Base-by-base conservation (phyloP, 1,140 invertebrate species). In the Panagrolaimus sp. region DNA sequence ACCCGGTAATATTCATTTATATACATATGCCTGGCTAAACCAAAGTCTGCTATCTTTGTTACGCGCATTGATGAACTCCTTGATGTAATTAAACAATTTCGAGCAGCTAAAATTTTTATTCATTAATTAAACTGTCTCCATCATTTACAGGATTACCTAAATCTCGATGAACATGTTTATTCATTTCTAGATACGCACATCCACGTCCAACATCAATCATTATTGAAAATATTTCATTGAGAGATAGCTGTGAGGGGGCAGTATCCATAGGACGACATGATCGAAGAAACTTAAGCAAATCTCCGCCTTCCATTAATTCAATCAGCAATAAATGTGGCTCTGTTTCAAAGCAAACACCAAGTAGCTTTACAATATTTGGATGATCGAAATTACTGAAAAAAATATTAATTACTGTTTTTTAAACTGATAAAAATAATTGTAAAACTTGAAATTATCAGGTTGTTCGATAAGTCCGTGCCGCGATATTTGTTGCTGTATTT, bases 251-350 rank as follows among this genome's bases (percentile, higher is more conserved):
- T 51, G 77, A 77, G 79, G 48, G 20, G 73, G n/a, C n/a, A 20
- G 44, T 42, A 38, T 38, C 31, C 31, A 38, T 38, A 4, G 31
- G 31, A 38, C 31, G n/a, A n/a, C n/a, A n/a, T n/a, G n/a, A n/a
- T n/a, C n/a, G n/a, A n/a, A 98, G 85, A 84, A 93, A 97, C 48
- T 90, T 92, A 0, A 96, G 85, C 27, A 98, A 84, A 85, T 98
- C 94, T n/a, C 95, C 93, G 0, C 90, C 92, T 84, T 95, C 91
- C 96, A 98, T 98, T 9, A 97, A 86, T 84, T 98, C 95, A 86
- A 98, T 89, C 16, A 98, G 90, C 51, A 98, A 89, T 73, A 92
- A 92, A 73, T 92, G 91, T 11, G 92, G 89, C 16, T 74, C 68
- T 7, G 61, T 11, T 79, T 96, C 92, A 2, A 95, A 86, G 82